Conservation (phyloP, 2,888 invertebrate genomes). For the Pharmacophagus antenor region DNA sequence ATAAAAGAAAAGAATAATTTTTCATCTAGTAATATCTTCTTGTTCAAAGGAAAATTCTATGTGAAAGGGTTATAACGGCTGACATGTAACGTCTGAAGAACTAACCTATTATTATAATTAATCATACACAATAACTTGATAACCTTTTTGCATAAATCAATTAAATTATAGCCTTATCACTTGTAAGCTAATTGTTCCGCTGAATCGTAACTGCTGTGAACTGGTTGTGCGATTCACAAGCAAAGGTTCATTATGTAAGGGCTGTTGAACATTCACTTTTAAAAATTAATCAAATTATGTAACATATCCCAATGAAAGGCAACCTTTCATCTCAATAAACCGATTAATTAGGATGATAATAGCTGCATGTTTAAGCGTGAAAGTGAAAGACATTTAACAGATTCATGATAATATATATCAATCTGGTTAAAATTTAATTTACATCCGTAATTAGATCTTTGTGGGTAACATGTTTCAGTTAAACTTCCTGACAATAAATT, state of each 20-base stretch:
- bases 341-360: conserved; percentile 21
- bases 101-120: background rate
- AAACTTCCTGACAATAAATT: background rate
- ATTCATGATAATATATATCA: background rate
- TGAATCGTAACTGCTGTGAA: background rate
- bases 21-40: background rate
- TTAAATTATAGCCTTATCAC: background rate
- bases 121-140: background rate
- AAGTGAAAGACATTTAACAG: background rate
- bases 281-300: conserved; percentile 19
- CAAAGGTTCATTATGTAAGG: conserved; percentile 21
- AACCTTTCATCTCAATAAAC: background rate
- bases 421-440: background rate
- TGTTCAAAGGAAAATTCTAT: too few relatives aligned
- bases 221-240: conserved; percentile 16
- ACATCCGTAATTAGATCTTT: background rate
- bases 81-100: too few relatives aligned
- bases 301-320: conserved; percentile 28
- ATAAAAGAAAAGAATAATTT: background rate
- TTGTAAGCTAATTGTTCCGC: background rate
- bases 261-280: conserved; percentile 24
- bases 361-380: background rate
- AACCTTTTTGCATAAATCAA: background rate
- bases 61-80: too few relatives aligned
- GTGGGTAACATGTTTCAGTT: background rate